Evolutionary conservation across 2,888 invertebrate genomes (phyloP), one percentile per base, ranked within the genome.

Genomic region (Tetranychus truncatus): DNA sequence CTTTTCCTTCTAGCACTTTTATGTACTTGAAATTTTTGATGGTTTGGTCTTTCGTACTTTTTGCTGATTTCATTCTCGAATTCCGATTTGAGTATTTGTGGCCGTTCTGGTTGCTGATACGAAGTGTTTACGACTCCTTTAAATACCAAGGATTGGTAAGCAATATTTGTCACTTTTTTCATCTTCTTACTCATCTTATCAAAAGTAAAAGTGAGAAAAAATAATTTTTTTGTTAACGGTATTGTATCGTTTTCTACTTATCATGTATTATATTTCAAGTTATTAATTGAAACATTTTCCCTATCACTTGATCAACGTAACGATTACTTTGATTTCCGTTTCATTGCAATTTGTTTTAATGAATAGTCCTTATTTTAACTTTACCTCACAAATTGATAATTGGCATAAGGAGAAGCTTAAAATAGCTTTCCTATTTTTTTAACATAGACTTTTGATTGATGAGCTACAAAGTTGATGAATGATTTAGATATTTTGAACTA

Each of bases 21-120:
- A 87, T 94, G 84, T 95, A 95, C 86, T 85, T 95, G 86, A 95
- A 94, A 86, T 93, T 95, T 86, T 87, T 95, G 82, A 86, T 93
- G 85, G 87, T 95, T 84, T 96, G 95, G 95, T 90, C 89, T 80
- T 87, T 92, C 84, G 92, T 96, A 81, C 90, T 95, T 83, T 86
- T 93, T 85, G 93, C 92, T 80, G 95, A 96, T 85, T 95, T 94
- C 85, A 90, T 95, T 86, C 86, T 95, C 85, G 96, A 96, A 86
- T 95, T 97, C 86, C 91, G 97, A 81, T 95, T 97, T 86, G 97
- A 97, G 87, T 95, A 95, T 86, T 88, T 97, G 82, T 97, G 95
- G 95, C 96, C 97, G 75, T 93, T 96, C 85, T 96, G 95, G 92
- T 88, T 97, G 81, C 88, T 97, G 81, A 86, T 95, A 80, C 88